Conservation (phyloP, 2,113 vertebrate genomes). For the Noctilio leporinus region DNA sequence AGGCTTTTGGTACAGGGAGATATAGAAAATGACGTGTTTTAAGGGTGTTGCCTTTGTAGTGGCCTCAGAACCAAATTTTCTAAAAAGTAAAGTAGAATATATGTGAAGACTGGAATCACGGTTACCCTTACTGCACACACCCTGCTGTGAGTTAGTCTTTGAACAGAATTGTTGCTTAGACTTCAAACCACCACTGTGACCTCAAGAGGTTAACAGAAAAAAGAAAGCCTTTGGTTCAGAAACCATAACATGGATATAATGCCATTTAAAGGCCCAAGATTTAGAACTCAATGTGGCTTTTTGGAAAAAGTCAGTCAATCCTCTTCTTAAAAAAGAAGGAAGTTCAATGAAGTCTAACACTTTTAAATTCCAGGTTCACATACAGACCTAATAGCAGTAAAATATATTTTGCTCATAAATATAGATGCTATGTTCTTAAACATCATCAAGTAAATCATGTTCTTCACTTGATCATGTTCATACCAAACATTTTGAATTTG, state of each 20-base stretch:
- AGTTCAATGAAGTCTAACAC: conserved; percentile 48
- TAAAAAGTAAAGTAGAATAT: conserved; percentile 49
- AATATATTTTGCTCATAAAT: conserved; percentile 6
- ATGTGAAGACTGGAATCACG: conserved; percentile 11
- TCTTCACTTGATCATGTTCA: conserved; percentile 1
- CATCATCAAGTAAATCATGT: conserved; percentile 10
- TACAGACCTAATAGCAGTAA: conserved; percentile 26
- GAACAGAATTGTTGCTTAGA: conserved; percentile 52
- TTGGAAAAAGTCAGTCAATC: conserved; percentile 60
- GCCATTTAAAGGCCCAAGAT: conserved; percentile 55
- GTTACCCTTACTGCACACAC: neutral
- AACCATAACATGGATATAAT: conserved; percentile 68
- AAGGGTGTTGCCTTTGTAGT: conserved; percentile 46
- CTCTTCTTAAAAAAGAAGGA: conserved; percentile 66
- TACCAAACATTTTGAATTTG: conserved; percentile 38
- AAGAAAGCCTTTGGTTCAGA: conserved; percentile 42
- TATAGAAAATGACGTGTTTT: conserved; percentile 40
- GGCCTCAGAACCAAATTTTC: conserved; percentile 59
- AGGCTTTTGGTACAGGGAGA: conserved; percentile 12
- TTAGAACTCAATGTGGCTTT: conserved; percentile 67
- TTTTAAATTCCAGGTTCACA: conserved; percentile 62
- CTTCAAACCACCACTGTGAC: conserved; percentile 55
- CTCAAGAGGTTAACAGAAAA: conserved; percentile 56
- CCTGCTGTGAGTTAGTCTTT: conserved; percentile 55
- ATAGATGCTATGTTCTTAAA: neutral